A percentile compares a stretch with the other conserved stretches of the same genome.
phyloP scores from a whole-genome alignment of 2,888 invertebrate genomes.

The Mimachlamys varia region DNA sequence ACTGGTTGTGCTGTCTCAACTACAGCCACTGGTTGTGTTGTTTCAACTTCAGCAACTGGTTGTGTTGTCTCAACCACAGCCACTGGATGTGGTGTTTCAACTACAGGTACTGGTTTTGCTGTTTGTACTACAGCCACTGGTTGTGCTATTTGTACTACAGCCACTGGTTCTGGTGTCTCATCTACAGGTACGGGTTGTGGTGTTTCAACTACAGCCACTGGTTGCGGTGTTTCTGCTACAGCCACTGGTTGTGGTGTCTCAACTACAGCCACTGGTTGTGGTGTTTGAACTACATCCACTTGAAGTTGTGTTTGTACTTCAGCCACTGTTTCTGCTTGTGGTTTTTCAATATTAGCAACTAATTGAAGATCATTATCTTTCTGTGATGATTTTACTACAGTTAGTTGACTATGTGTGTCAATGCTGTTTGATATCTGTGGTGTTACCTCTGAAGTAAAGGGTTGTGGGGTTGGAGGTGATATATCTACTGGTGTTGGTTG shows the following conservation, averaged over 20 bases:
- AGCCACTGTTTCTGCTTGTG: conserved; percentile 1
- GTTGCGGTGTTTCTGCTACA: no score
- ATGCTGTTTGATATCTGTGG: background rate
- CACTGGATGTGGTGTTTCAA: no score
- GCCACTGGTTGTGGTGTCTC: no score
- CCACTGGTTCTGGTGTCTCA: background rate
- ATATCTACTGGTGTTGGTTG: background rate
- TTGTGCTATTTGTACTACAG: background rate
- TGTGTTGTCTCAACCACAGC: no score
- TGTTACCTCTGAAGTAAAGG: background rate
- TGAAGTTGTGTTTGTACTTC: background rate
- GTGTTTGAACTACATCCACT: background rate
- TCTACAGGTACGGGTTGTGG: no score
- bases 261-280: no score
- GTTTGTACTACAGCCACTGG: background rate
- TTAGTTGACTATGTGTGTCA: background rate
- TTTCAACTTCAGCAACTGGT: no score
- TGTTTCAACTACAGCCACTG: no score
- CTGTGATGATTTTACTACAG: background rate
- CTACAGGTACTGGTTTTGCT: background rate
- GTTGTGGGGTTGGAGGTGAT: background rate
- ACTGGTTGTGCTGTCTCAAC: no score
- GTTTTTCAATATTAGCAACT: background rate
- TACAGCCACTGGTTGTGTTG: no score
- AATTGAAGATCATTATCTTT: background rate